Evolutionary conservation across 2,113 vertebrate species (phyloP), one percentile per base, ranked within the genome.

Genomic region (Mirza zaza): DNA sequence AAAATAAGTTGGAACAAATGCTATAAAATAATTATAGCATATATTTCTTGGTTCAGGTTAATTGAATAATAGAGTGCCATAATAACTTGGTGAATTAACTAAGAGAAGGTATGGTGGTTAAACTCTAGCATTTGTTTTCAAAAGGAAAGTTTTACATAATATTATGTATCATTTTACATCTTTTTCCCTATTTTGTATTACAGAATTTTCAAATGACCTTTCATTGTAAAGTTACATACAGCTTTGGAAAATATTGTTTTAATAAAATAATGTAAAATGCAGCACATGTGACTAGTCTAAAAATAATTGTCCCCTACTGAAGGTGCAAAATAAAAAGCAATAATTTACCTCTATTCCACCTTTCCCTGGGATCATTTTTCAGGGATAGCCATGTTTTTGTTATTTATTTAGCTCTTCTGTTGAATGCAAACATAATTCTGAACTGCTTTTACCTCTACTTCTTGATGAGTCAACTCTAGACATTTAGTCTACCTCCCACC

Each of bases 81-180:
- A 76, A 82, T 42, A 76, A 68, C 23, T 61, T 89, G 12, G 11
- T 91, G 79, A 90, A 57, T 45, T 92, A 90, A 86, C 42, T 70
- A 73, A 93, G 52, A 77, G 42, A 70, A 80, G 15, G 0, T 80
- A 21, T 87, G 11, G 83, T 84, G 36, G 32, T 97, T 86, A 90
- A 90, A 94, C 39, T 65, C 52, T 68, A 32, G 93, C n/a, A 25
- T 95, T 97, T 93, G 27, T 59, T 91, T 94, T 97, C 32, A 23
- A 55, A 79, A 59, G 45, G 59, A 93, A 96, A 45, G 27, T 32
- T 63, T 94, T 61, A 67, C 84, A 36, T 42, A 67, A 91, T 68
- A 94, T 39, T 93, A 7, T 61, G 34, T 42, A 50, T 91, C 20
- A 73, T 42, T 90, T 80, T 92, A 73, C 42, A 94, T 61, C 39